A percentile compares a stretch with the other conserved stretches of the same genome.
Evolutionary conservation across 2,113 vertebrate species (phyloP).

Genomic region (rabbit (Oryctolagus cuniculus)): DNA sequence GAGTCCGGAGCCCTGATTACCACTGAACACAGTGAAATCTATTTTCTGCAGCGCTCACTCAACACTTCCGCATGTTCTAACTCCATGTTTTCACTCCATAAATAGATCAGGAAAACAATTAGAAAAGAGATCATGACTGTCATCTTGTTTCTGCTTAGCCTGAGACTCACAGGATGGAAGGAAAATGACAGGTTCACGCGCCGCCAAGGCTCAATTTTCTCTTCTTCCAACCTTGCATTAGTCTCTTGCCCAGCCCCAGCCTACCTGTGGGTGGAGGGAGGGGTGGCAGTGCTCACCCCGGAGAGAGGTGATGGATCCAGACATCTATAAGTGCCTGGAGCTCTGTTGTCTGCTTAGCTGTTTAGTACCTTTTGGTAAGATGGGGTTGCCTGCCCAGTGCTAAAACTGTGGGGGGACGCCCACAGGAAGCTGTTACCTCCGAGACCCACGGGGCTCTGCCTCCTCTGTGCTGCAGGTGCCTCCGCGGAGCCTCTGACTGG

Average conservation of each 20-base stretch:
- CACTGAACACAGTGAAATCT: background rate
- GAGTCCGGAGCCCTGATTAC: background rate
- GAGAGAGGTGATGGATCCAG: background rate
- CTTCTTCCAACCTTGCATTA: background rate
- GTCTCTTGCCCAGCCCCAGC: background rate
- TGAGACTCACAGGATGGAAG: background rate
- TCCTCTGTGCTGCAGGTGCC: background rate
- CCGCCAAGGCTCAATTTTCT: background rate
- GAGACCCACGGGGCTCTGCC: background rate
- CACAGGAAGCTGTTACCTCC: rapidly evolving
- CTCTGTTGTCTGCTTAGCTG: background rate
- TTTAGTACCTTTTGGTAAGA: background rate
- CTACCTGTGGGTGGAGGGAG: background rate
- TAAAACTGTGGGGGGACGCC: no score
- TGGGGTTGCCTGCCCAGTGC: background rate
- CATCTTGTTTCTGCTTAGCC: background rate
- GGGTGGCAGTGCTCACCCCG: background rate
- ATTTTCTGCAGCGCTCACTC: background rate
- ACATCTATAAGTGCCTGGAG: background rate
- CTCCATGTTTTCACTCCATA: background rate
- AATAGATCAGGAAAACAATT: background rate
- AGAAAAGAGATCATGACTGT: background rate
- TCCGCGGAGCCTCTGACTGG: background rate
- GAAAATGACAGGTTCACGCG: background rate
- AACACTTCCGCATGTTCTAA: background rate